Base-by-base conservation (phyloP, 2,888 invertebrate genomes). In the Therioaphis trifolii region DNA sequence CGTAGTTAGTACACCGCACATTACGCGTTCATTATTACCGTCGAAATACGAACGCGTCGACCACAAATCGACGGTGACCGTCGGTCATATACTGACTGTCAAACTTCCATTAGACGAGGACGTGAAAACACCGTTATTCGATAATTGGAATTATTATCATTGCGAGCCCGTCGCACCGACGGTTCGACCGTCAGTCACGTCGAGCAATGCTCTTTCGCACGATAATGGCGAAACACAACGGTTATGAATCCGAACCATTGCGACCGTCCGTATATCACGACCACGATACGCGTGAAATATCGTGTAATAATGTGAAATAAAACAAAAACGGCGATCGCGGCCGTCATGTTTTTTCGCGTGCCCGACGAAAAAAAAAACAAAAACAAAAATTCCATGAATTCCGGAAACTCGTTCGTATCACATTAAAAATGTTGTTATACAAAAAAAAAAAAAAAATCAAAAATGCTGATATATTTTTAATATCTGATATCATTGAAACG, bases 111-210 rank as follows among this genome's bases (percentile, higher is more conserved):
- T 52, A 72, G 29, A 72, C 11, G 49, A 49, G 1, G 29, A 52
- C n/a, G 52, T 29, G 49, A 72, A 72, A 29, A n/a, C n/a, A n/a
- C 52, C 72, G 49, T 72, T 72, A 52, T 72, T 72, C 29, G 29
- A 72, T 72, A 72, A 52, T 52, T 72, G 49, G 0, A 52, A 72
- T 72, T 72, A 72, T 52, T 72, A 52, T n/a, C n/a, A n/a, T 52
- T 52, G 49, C 49, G 29, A 72, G n/a, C 49, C n/a, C n/a, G 49
- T 52, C n/a, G 27, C n/a, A 27, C 29, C 29, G 49, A 52, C 4
- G 72, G 12, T 69, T 58, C 21, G 58, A 58, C 21, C 21, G 21
- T 12, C 58, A 58, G 58, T 58, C 21, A 58, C 58, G 21, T 58
- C 21, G 21, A 21, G 58, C 21, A 58, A 58, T 12, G 58, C 58